A percentile compares a stretch with the other conserved stretches of the same genome.
phyloP scores from a whole-genome alignment of 2,888 invertebrate genomes.

The Tetranychus truncatus region DNA sequence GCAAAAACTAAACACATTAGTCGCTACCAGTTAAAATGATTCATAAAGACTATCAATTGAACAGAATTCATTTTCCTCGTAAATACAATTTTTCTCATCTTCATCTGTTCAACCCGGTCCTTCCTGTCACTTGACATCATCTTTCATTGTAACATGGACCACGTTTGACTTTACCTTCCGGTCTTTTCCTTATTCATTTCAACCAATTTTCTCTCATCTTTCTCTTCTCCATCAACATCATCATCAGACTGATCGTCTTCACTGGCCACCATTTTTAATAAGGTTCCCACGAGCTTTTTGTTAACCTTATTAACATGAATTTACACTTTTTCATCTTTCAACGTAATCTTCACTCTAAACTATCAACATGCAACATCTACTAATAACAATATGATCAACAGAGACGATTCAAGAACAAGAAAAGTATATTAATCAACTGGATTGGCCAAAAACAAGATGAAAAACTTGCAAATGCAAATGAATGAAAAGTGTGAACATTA shows the following conservation, averaged over 20 bases:
- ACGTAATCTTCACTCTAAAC: not conserved
- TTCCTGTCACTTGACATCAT: not conserved
- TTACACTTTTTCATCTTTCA: not conserved
- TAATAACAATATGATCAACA: too few species aligned
- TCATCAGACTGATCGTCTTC: not conserved
- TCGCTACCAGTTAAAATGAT: too few species aligned
- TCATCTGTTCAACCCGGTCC: not conserved
- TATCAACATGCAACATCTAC: not conserved
- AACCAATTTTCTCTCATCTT: not conserved
- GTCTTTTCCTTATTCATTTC: not conserved
- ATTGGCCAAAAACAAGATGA: too few species aligned
- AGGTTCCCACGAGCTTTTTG: not conserved
- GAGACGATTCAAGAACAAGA: too few species aligned
- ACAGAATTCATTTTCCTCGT: not conserved
- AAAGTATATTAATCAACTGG: too few species aligned
- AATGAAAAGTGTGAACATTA: too few species aligned
- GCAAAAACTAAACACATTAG: too few species aligned
- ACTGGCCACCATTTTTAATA: conserved; percentile 5
- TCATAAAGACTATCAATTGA: too few species aligned
- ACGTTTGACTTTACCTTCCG: conserved; percentile 12
- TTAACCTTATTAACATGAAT: not conserved
- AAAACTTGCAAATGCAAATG: too few species aligned
- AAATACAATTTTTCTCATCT: not conserved
- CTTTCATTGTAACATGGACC: conserved; percentile 4
- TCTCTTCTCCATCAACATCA: not conserved